These are phyloP conservation scores for Taenaris catops DNA, from an alignment of 2,888 invertebrate species.

Conservation along the genomic window DNA sequence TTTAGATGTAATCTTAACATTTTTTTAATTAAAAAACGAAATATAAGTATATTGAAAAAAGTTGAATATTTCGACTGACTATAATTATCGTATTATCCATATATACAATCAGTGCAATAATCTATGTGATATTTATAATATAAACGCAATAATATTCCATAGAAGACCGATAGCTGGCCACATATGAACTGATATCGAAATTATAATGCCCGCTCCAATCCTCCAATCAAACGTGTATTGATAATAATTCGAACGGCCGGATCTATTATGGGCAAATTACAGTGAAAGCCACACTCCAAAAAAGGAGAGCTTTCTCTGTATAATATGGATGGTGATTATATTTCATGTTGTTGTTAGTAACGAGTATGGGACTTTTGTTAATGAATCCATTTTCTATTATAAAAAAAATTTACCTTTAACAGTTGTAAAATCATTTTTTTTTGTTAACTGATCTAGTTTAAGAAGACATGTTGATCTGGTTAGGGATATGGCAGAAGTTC, in stretches of 20 bases:
- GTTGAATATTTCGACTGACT: too few relatives aligned
- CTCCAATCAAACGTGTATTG: slow-evolving; percentile 40
- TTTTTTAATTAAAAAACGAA: too few relatives aligned
- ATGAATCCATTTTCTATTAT: background rate
- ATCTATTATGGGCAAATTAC: slow-evolving; percentile 52
- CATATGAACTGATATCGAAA: slow-evolving; percentile 21
- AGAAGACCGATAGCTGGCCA: background rate
- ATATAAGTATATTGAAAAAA: too few relatives aligned
- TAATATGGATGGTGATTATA: slow-evolving; percentile 18
- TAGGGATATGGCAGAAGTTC: too few relatives aligned
- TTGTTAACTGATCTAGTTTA: too few relatives aligned
- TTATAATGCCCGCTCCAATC: slow-evolving; percentile 38
- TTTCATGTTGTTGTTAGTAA: slow-evolving; percentile 8
- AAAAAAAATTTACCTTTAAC: too few relatives aligned
- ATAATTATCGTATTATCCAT: too few relatives aligned
- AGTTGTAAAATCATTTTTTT: too few relatives aligned
- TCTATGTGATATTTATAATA: too few relatives aligned
- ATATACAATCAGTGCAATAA: too few relatives aligned
- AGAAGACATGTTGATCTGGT: too few relatives aligned
- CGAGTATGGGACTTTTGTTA: background rate
- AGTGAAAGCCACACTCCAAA: slow-evolving; percentile 47
- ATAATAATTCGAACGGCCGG: slow-evolving; percentile 47
- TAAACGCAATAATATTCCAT: slow-evolving; percentile 1
- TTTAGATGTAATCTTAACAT: too few relatives aligned
- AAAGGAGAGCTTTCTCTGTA: slow-evolving; percentile 39